Base-by-base conservation (phyloP, 1,140 invertebrate species). In the Drosophila bipectinata region DNA sequence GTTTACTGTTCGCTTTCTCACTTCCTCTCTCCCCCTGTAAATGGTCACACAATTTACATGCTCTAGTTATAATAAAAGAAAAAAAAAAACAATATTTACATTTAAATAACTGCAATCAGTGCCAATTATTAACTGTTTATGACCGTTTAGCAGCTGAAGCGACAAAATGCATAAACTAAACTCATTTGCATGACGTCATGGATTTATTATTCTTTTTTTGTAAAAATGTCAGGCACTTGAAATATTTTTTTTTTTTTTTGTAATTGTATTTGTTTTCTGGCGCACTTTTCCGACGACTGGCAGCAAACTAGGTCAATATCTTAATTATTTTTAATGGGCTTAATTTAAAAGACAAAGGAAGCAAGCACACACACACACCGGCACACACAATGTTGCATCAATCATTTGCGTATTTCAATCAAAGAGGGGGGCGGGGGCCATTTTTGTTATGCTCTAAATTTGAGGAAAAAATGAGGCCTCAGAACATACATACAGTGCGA, bases 271-370 rank as follows among this genome's bases (percentile, higher is more conserved):
- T 21, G 21, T 21, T 21, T 2, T 2, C 21, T 21, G 21, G 21
- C 21, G 21, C 21, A 21, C 21, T 21, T 21, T 72, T 34, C 39
- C 32, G 28, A 41, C 41, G 56, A 34, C 61, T 60, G 30, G 15
- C 41, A 62, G 44, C 57, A 28, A 74, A 75, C 52, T 74, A 48
- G 72, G 72, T 74, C 72, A 74, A 74, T 75, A 74, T 75, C 72
- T 75, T 75, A 75, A 75, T 75, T 75, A 75, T 66, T 75, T 75
- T 75, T 75, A 75, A 75, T 75, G 71, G 72, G 72, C 72, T 75
- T 75, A 75, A 75, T 75, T 75, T 66, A 75, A 55, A 75, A 75
- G 55, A 60, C 61, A 76, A 68, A 68, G 54, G 49, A 47, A 76
- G 47, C 52, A 62, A 66, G 62, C 18, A 18, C 18, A 18, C 18